Percentiles rank a stretch among this genome's conserved stretches.
Conservation (phyloP, 2,888 invertebrate genomes). For the Drosophila antonietae region DNA sequence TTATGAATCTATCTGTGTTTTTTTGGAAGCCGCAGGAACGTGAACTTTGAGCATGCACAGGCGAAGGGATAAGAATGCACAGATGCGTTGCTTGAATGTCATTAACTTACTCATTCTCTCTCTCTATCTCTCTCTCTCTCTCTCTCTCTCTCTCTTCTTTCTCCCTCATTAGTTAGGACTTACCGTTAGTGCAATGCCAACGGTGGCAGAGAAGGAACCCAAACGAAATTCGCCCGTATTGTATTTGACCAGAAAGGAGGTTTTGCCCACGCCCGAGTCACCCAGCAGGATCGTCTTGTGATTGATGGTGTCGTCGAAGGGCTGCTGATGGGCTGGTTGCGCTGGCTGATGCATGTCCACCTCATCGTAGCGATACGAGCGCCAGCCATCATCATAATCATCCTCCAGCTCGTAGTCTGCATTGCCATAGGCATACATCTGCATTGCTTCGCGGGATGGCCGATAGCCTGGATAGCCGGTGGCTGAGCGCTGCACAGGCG, state of each 20-base stretch:
- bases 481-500: slow-evolving; percentile 85
- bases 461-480: slow-evolving; percentile 93
- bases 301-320: slow-evolving; percentile 86
- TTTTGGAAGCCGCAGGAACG: slow-evolving; percentile 7
- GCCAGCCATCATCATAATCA: slow-evolving; percentile 83
- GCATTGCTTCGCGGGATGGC: slow-evolving; percentile 89
- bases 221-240: slow-evolving; percentile 96
- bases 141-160: neutral
- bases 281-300: slow-evolving; percentile 96
- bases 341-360: slow-evolving; percentile 78
- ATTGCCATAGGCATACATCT: slow-evolving; percentile 85
- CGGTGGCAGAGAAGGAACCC: slow-evolving; percentile 96
- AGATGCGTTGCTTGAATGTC: slow-evolving; percentile 2
- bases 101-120: neutral
- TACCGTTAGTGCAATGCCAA: slow-evolving; percentile 97
- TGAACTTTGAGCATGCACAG: slow-evolving; percentile 33
- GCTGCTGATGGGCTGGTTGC: slow-evolving; percentile 60
- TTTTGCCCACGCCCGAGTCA: slow-evolving; percentile 97
- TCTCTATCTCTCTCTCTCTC: neutral
- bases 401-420: slow-evolving; percentile 74
- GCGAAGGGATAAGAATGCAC: slow-evolving; percentile 1
- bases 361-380: slow-evolving; percentile 84
- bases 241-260: slow-evolving; percentile 95
- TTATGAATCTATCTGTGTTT: slow-evolving; percentile 41
- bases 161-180: slow-evolving; percentile 84